phyloP scores from a whole-genome alignment of 2,113 vertebrate genomes.

The Nansenia antarctica region DNA sequence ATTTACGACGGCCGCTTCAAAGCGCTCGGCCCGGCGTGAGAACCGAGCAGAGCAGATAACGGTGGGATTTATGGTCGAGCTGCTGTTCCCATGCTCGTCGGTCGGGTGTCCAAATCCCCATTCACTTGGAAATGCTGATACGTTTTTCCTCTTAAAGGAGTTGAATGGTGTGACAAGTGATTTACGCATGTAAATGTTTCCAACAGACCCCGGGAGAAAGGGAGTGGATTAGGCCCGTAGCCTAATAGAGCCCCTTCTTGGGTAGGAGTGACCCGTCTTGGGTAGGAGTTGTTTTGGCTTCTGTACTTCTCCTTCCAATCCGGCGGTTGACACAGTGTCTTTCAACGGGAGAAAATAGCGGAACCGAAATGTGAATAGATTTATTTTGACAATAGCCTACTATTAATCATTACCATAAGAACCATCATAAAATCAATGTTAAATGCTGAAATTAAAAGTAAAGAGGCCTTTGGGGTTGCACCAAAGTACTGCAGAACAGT shows the following conservation, averaged over 20 bases:
- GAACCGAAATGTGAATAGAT: background rate
- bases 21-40: slow-evolving; percentile 72
- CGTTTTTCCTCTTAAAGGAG: slow-evolving; percentile 66
- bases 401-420: background rate
- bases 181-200: slow-evolving; percentile 73
- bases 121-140: slow-evolving; percentile 74
- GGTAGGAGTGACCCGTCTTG: slow-evolving; percentile 30
- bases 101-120: slow-evolving; percentile 73
- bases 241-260: slow-evolving; percentile 50
- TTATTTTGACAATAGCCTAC: background rate
- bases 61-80: slow-evolving; percentile 73
- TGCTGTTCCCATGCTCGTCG: slow-evolving; percentile 76
- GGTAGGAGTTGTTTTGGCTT: slow-evolving; percentile 37
- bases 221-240: slow-evolving; percentile 48
- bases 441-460: background rate
- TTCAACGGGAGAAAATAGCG: background rate
- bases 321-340: slow-evolving; percentile 5
- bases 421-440: background rate
- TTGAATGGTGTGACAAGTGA: slow-evolving; percentile 75
- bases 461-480: background rate
- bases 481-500: no score
- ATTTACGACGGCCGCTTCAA: slow-evolving; percentile 77
- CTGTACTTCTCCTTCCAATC: slow-evolving; percentile 34
- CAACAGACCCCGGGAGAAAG: slow-evolving; percentile 55
- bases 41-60: slow-evolving; percentile 75